Percentiles rank a stretch among this genome's conserved stretches.
These are phyloP conservation scores for Plusia festucae DNA, from an alignment of 2,888 invertebrate species.

Conservation along the genomic window DNA sequence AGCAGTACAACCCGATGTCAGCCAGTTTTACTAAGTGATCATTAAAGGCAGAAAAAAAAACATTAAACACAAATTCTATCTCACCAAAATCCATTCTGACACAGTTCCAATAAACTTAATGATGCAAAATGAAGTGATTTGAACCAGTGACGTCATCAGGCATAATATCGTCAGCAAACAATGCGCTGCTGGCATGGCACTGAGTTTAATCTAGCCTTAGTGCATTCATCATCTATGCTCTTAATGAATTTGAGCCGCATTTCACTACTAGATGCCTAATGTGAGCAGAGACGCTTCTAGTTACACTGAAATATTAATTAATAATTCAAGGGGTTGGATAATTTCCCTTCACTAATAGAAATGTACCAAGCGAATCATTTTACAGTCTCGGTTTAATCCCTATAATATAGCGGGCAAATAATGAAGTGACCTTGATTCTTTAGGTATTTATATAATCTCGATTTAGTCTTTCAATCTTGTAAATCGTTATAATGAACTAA, in stretches of 20 bases:
- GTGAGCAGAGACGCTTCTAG: neutral
- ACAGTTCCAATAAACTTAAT: neutral
- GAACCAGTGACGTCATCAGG: conserved; percentile 19
- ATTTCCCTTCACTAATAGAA: neutral
- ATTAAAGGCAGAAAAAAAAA: no score
- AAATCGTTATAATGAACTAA: no score
- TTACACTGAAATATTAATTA: neutral
- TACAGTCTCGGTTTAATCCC: no score
- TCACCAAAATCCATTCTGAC: neutral
- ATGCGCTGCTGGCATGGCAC: conserved; percentile 21
- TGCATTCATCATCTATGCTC: conserved; percentile 46
- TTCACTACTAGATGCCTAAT: neutral
- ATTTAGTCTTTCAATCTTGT: no score
- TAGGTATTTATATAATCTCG: no score
- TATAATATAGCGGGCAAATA: no score
- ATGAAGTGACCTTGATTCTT: no score
- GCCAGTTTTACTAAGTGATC: no score
- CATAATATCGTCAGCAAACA: conserved; percentile 19
- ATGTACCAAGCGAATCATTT: no score
- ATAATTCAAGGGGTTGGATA: neutral
- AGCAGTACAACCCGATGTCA: no score
- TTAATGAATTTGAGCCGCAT: conserved; percentile 47
- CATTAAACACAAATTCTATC: no score
- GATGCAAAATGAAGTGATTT: conserved; percentile 5
- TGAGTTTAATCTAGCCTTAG: conserved; percentile 48